Evolutionary conservation across 1,140 invertebrate species (phyloP), one percentile per base, ranked within the genome.

Genomic region (Heliconius eleuchia): DNA sequence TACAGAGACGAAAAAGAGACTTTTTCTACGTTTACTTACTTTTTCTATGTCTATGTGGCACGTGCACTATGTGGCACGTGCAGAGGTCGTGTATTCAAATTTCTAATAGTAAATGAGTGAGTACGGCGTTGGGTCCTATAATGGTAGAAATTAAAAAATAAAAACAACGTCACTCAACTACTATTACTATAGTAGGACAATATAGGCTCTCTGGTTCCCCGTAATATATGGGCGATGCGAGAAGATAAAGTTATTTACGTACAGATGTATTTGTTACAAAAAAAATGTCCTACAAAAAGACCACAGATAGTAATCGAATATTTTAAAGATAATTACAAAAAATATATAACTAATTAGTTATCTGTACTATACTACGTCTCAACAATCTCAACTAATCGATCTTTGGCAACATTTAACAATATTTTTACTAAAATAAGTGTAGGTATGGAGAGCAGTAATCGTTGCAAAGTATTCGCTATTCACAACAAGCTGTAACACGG

Each of bases 401-500:
- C 1, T 30, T 66, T 30, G 3, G n/a, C 55, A 60, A 60, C n/a
- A 60, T 60, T 23, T 60, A n/a, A 19, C 6, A 52, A 52, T 60
- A 23, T 23, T 60, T n/a, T 23, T 60, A 27, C 9, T 60, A 23
- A 60, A 60, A 60, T 52, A 60, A 0, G 52, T 55, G 19, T 6
- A 55, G 19, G n/a, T 46, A 46, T 23, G 2, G 23, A 66, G 27
- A 66, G 3, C 57, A 71, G 74, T 42, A 42, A 66, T n/a, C 37
- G 74, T 60, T 57, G 57, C 42, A 34, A 37, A 76, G 74, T 46
- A 76, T 76, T 23, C 74, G 23, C 55, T 55, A 55, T 55, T 55
- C 52, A 55, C 18, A 55, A 60, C 57, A n/a, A 60, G 57, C 27
- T 76, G 57, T 55, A 75, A 75, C 74, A 66, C 74, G 74, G 74